Evolutionary conservation across 2,797 vertebrate genomes (phyloP).

Genomic region (Helostoma temminkii): DNA sequence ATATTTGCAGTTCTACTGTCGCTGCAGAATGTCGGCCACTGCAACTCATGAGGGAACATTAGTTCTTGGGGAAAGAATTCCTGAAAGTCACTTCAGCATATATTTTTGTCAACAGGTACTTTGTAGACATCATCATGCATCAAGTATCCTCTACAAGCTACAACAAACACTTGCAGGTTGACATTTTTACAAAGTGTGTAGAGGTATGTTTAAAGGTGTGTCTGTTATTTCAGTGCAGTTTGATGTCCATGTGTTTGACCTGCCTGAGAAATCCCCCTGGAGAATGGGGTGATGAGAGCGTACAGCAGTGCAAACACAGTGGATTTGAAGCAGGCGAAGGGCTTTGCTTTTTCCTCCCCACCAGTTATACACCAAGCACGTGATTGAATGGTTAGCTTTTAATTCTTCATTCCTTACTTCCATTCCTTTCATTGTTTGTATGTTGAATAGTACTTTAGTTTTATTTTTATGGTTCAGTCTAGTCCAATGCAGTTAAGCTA

Average conservation of each 20-base stretch:
- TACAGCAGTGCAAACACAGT: slow-evolving; percentile 28
- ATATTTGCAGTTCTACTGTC: neutral
- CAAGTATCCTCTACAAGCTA: neutral
- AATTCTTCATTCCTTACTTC: slow-evolving; percentile 44
- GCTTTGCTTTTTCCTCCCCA: slow-evolving; percentile 30
- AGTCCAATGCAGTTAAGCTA: no score
- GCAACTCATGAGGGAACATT: neutral
- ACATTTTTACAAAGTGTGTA: neutral
- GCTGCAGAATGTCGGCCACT: neutral
- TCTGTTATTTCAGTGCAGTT: slow-evolving; percentile 16
- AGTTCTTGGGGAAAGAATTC: neutral
- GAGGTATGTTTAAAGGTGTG: slow-evolving; percentile 11
- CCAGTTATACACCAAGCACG: slow-evolving; percentile 67
- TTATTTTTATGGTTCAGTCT: no score
- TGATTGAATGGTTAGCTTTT: slow-evolving; percentile 52
- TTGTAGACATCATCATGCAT: neutral
- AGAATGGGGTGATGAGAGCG: slow-evolving; percentile 14
- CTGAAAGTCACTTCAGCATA: neutral
- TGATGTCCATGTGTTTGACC: slow-evolving; percentile 10
- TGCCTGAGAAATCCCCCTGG: slow-evolving; percentile 17
- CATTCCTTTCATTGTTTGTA: no score
- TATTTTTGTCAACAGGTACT: neutral
- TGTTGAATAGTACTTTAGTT: no score
- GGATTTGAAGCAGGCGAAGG: slow-evolving; percentile 30
- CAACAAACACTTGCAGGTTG: neutral